These are phyloP conservation scores for Stenichneumon culpator DNA, from an alignment of 2,888 invertebrate genomes.

Conservation along the genomic window DNA sequence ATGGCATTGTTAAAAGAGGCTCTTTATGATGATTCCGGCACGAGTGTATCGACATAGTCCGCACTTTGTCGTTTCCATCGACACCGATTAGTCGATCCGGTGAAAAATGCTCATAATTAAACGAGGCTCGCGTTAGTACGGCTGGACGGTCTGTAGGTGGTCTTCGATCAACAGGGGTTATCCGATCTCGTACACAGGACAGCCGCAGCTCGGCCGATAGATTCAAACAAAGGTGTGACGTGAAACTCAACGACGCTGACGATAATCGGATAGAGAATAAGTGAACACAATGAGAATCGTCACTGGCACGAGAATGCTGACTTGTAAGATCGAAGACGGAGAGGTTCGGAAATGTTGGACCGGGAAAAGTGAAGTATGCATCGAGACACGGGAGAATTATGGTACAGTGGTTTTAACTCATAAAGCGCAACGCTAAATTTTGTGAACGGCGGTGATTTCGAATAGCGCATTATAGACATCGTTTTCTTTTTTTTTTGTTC, in stretches of 20 bases:
- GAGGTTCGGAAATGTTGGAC: not conserved
- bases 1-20: not conserved
- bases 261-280: not conserved
- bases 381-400: slow-evolving; percentile 7
- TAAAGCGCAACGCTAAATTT: not conserved
- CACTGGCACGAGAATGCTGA: not conserved
- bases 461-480: not conserved
- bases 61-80: not conserved
- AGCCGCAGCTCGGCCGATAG: not conserved
- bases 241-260: not conserved
- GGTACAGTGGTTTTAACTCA: slow-evolving; percentile 2
- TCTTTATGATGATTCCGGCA: not conserved
- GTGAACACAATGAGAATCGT: not conserved
- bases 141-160: slow-evolving; percentile 19
- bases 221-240: slow-evolving; percentile 2
- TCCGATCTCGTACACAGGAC: not conserved
- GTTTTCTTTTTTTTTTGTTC: slow-evolving; percentile 5
- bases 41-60: slow-evolving; percentile 19
- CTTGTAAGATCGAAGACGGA: not conserved
- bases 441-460: not conserved
- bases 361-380: not conserved
- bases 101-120: slow-evolving; percentile 16
- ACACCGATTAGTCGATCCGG: not conserved
- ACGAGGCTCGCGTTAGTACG: slow-evolving; percentile 12
- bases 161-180: slow-evolving; percentile 34